Conservation (phyloP, 1,140 invertebrate genomes). For the Drosophila cardini region DNA sequence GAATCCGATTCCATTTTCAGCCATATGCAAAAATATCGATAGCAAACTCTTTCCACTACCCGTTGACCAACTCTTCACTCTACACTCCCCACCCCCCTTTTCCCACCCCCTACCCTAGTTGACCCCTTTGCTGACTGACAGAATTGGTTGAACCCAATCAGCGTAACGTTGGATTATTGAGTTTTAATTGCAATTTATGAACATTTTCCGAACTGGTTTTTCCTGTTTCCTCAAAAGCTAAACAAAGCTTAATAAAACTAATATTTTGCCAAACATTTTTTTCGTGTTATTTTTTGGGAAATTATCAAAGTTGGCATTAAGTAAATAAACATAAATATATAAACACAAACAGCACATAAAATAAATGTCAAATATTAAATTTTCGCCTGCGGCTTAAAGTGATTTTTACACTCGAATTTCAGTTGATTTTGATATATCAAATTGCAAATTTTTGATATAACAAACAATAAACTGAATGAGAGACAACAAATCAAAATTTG, state of each 20-base stretch:
- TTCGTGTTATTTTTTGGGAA: slow-evolving; percentile 21
- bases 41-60: not conserved
- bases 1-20: slow-evolving; percentile 47
- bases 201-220: not conserved
- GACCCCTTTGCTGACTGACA: slow-evolving; percentile 14
- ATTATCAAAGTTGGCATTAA: slow-evolving; percentile 66
- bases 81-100: not conserved
- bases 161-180: slow-evolving; percentile 34
- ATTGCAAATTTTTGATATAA: slow-evolving; percentile 5
- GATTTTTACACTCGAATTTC: slow-evolving; percentile 56
- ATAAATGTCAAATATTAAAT: slow-evolving; percentile 66
- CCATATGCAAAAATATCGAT: slow-evolving; percentile 53
- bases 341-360: slow-evolving; percentile 41
- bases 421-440: slow-evolving; percentile 1
- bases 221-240: not conserved
- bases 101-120: not conserved
- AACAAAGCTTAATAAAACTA: slow-evolving; percentile 43
- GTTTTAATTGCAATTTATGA: slow-evolving; percentile 54
- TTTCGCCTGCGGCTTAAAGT: slow-evolving; percentile 41
- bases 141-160: slow-evolving; percentile 29
- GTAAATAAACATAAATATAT: slow-evolving; percentile 70
- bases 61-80: not conserved
- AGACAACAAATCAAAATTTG: slow-evolving; percentile 55
- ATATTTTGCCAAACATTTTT: slow-evolving; percentile 69
- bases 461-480: slow-evolving; percentile 15